Percentiles rank a stretch among this genome's conserved stretches.
phyloP scores from a whole-genome alignment of 1,140 invertebrate genomes.

The Elymnias hypermnestra region DNA sequence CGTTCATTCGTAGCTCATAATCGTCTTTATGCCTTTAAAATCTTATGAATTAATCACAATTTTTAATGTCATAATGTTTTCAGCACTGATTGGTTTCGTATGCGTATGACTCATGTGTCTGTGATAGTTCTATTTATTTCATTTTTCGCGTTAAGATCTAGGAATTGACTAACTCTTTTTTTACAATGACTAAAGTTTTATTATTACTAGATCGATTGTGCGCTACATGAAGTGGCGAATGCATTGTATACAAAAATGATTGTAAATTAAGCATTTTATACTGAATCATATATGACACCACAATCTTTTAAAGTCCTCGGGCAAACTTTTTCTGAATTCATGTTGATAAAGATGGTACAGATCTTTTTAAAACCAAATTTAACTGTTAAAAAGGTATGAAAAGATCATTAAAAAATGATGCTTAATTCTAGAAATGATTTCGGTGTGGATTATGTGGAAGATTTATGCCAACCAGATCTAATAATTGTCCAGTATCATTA shows the following conservation, averaged over 20 bases:
- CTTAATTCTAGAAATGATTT: no score
- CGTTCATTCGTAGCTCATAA: constrained; percentile 23
- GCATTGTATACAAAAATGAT: background rate
- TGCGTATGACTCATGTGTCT: constrained; percentile 65
- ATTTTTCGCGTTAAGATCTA: constrained; percentile 39
- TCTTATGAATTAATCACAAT: constrained; percentile 58
- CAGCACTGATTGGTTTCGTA: constrained; percentile 53
- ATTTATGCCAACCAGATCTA: no score
- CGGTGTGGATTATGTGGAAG: no score
- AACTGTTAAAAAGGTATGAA: no score
- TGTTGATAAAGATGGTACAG: no score
- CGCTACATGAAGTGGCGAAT: background rate
- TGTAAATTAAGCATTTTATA: constrained; percentile 1
- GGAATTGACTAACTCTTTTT: constrained; percentile 27
- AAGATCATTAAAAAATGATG: no score
- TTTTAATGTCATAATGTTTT: constrained; percentile 18
- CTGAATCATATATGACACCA: no score
- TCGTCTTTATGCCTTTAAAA: constrained; percentile 18
- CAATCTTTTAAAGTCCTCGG: no score
- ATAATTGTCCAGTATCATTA: no score
- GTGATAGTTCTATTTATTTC: constrained; percentile 71
- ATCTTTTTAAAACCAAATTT: no score
- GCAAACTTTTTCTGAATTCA: no score
- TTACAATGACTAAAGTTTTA: constrained; percentile 61
- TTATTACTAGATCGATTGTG: background rate